phyloP scores from a whole-genome alignment of 1,140 invertebrate species.

The Chionoecetes opilio region DNA sequence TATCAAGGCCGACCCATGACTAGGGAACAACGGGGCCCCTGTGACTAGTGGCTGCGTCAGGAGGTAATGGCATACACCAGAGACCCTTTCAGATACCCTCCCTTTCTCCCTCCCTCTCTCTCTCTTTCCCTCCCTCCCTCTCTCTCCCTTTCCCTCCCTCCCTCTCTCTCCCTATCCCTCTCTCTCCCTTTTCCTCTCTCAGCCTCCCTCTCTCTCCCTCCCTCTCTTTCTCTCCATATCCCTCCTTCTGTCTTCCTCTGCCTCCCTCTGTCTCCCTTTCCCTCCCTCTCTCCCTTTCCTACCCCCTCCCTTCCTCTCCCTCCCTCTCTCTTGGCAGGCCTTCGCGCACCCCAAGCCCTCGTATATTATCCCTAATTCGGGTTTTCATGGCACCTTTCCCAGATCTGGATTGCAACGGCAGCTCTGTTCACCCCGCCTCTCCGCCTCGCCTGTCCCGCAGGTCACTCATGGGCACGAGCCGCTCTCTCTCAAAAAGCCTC shows the following conservation, averaged over 20 bases:
- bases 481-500: conserved; percentile 49
- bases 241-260: background rate
- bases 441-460: background rate
- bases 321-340: background rate
- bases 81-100: no score
- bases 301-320: background rate
- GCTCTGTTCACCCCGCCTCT: background rate
- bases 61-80: no score
- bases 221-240: background rate
- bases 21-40: no score
- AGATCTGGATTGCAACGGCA: conserved; percentile 15
- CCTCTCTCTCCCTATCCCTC: no score
- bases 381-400: background rate
- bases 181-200: no score
- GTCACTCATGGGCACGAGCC: background rate
- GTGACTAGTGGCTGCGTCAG: no score
- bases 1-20: no score
- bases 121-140: no score
- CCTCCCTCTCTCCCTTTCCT: background rate
- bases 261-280: background rate
- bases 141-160: no score
- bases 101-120: background rate
- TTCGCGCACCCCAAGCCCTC: background rate
- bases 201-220: background rate
- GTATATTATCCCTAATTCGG: background rate